Percentiles rank a stretch among this genome's conserved stretches.
These are phyloP conservation scores for Agrilus planipennis DNA, from an alignment of 1,140 invertebrate species.

Conservation along the genomic window DNA sequence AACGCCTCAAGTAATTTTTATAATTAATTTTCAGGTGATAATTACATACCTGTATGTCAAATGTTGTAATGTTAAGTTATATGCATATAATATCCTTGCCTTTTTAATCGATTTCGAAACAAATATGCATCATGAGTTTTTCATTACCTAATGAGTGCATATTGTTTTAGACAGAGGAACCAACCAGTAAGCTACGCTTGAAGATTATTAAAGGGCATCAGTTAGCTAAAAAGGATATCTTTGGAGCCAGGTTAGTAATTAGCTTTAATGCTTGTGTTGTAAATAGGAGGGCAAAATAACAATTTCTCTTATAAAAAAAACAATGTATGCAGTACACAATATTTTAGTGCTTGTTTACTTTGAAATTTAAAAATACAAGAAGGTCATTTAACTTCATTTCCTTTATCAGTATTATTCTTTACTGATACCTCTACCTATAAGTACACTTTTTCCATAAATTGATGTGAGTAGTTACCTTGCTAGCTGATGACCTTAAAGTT, in stretches of 20 bases:
- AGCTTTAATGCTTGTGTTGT: background rate
- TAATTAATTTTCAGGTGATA: background rate
- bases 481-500: too few species aligned
- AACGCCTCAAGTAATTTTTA: conserved; percentile 3
- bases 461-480: too few species aligned
- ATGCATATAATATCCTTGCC: background rate
- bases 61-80: background rate
- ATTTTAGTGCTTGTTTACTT: conserved; percentile 1
- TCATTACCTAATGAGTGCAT: too few species aligned
- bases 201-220: conserved; percentile 78
- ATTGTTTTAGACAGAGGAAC: conserved; percentile 55
- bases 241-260: conserved; percentile 77
- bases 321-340: too few species aligned
- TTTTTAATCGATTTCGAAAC: too few species aligned
- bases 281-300: too few species aligned
- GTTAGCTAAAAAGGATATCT: conserved; percentile 95
- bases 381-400: conserved; percentile 1
- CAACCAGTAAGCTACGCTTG: conserved; percentile 62
- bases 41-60: conserved; percentile 7
- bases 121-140: too few species aligned
- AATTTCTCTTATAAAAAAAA: too few species aligned
- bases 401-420: conserved; percentile 8
- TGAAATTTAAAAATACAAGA: conserved; percentile 7
- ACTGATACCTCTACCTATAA: background rate
- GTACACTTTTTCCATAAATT: too few species aligned